Evolutionary conservation across 1,140 invertebrate species (phyloP), one percentile per base, ranked within the genome.

Genomic region (Platyura marginata): DNA sequence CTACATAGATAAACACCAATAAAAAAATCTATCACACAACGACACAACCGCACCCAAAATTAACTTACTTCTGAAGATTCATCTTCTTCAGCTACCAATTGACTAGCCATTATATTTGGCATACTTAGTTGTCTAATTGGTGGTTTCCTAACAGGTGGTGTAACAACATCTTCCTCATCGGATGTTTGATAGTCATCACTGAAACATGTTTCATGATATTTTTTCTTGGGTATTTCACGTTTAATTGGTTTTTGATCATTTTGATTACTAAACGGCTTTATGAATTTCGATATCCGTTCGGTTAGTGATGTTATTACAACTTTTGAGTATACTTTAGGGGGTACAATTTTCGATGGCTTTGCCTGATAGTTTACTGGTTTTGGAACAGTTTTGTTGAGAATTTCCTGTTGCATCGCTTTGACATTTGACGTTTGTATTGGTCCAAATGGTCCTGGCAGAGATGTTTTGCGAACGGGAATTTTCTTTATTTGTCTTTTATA

Each of bases 161-260:
- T 52, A n/a, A n/a, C n/a, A n/a, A n/a, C n/a, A n/a, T n/a, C n/a
- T 19, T 63, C 61, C 3, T 63, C 56, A 43, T 70, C 68, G 38
- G 57, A 62, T 1, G 67, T 62, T 51, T 67, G 70, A 48, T 72
- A 68, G 44, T 72, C 69, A 54, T 73, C 70, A 19, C 69, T 72
- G 37, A 69, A 65, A 51, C 70, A 73, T 13, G 70, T 70, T 51
- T 73, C 70, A 20, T 64, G 59, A 52, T 72, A 73, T 35, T 61
- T 61, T 43, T 61, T 61, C 37, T 61, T 61, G 2, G 59, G 59
- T 41, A 61, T 55, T 11, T 54, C 11, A 21, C 13, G 20, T 13
- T 21, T 40, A n/a, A 3, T 16, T 40, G 20, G 21, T 40, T 40
- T 40, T 13, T 3, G 10, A 10, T 20, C 13, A 4, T 13, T 22